Evolutionary conservation across 2,888 invertebrate genomes (phyloP), one percentile per base, ranked within the genome.

Genomic region (Vesta saturnalis): DNA sequence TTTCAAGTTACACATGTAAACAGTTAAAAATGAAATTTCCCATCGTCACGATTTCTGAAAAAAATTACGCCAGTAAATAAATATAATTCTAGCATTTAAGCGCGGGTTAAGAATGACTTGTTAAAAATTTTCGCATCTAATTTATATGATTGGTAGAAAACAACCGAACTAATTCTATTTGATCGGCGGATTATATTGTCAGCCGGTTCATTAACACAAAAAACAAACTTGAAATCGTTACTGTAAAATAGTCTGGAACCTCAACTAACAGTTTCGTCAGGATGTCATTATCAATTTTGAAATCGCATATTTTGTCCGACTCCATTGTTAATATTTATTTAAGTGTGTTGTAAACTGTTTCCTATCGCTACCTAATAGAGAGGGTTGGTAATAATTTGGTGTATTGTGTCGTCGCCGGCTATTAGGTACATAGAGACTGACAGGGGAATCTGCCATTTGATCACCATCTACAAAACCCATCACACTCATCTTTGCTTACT

Each of bases 251-350:
- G 60, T 60, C 59, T 39, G 16, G 64, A 39, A n/a, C 2, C n/a
- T 57, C 60, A n/a, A n/a, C 60, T 62, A 65, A 65, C 61, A 69
- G 60, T 64, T 69, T 69, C 62, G 49, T 65, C 62, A 55, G 64
- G 56, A 60, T 55, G 69, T 69, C 65, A 64, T 69, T 69, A 69
- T 69, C 69, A 61, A 65, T 68, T 72, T 69, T 39, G 65, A 64
- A 72, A 68, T 70, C 67, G 67, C 68, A 67, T 69, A 70, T 63
- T 62, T 64, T 64, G 66, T 69, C 59, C 65, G 59, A 61, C 67
- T 72, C 70, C 69, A 67, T 72, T 73, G 73, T 73, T 72, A 71
- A 72, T 73, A 73, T 73, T 73, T 73, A 73, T 72, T 71, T 73
- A 73, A 72, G 67, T 72, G 68, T 71, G 70, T 67, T 72, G 68